Base-by-base conservation (phyloP, 2,888 invertebrate genomes). In the Tolmerus cingulatus region DNA sequence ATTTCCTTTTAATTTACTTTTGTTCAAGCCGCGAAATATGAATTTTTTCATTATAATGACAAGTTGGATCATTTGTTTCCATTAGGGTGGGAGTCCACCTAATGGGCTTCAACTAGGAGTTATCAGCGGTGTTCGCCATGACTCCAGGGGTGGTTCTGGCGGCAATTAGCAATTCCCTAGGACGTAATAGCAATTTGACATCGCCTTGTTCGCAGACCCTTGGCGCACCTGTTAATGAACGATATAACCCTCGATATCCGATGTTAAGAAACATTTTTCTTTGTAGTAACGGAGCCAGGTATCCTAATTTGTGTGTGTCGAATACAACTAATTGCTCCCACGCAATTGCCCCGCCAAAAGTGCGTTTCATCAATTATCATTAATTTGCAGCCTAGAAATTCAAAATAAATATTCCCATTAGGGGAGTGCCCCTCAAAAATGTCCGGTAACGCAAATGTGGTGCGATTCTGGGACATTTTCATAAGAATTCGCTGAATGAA, bases 1-100 rank as follows among this genome's bases (percentile, higher is more conserved):
- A 87, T 87, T 87, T 87, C 76, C 87, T 76, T 87, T 81, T 86
- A 87, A 86, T 87, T 86, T 74, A 40, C 57, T 76, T 86, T 86
- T 81, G 81, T 79, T 82, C 74, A 30, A 55, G 37, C 74, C 27
- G 81, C 86, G 86, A 51, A 79, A 79, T 79, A 79, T 51, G 46
- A 46, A 27, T 79, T 79, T 79, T 79, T 78, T 79, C 79, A 27
- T 16, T 79, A 30, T 79, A 79, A 46, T 79, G 79, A 79, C 79
- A 79, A 79, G 79, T 55, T 46, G 79, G 51, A 79, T 79, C 79
- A 79, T 79, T 79, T 79, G 79, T 79, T 79, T 79, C 51, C 79
- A 79, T 79, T 79, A 79, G 51, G 55, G 30, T 30, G 23, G 51
- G 27, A 43, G 79, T 30, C 79, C 79, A 16, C 30, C 79, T 79